Evolutionary conservation across 2,888 invertebrate species (phyloP), one percentile per base, ranked within the genome.

Genomic region (Artemia sinica): DNA sequence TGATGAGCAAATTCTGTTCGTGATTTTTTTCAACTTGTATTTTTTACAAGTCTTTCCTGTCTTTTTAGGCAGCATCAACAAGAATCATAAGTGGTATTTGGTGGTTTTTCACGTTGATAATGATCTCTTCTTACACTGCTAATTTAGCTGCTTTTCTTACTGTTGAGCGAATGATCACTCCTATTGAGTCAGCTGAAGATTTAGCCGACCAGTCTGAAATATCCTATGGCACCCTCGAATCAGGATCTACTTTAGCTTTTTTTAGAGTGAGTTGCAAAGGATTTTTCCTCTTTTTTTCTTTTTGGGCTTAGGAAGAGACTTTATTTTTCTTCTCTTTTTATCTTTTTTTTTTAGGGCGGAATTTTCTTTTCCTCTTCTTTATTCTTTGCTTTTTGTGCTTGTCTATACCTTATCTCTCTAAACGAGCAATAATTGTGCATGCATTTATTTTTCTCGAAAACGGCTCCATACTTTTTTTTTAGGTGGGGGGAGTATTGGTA

Each of bases 131-230:
- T 4, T 92, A 92, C 78, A 92, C 91, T 1, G 92, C 92, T 12
- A 92, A 93, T 78, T 80, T 93, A 74, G 92, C 92, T 0, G 92
- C 92, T 41, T 93, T 92, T 77, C 80, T 92, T 48, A 93, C 92
- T 0, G 91, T 92, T 0, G 91, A 91, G 76, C 80, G 90, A 69
- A 89, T 90, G 88, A 87, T 86, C 67, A 88, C 89, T 50, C 89
- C 90, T 0, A 91, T 91, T 69, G 86, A 91, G 77, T 86, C 85
- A 75, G 87, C 89, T 0, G 89, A 90, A 74, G 92, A 91, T 78
- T 80, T 92, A 71, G 88, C 87, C 2, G 84, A 85, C 58, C 90
- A 91, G 77, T 87, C 87, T 0, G 86, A 87, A 72, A 92, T 93
- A 73, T 81, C 85, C 0, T 92, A 92, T 75, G 92, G 92, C 0